Base-by-base conservation (phyloP, 2,888 invertebrate genomes). In the Papilio gigon region DNA sequence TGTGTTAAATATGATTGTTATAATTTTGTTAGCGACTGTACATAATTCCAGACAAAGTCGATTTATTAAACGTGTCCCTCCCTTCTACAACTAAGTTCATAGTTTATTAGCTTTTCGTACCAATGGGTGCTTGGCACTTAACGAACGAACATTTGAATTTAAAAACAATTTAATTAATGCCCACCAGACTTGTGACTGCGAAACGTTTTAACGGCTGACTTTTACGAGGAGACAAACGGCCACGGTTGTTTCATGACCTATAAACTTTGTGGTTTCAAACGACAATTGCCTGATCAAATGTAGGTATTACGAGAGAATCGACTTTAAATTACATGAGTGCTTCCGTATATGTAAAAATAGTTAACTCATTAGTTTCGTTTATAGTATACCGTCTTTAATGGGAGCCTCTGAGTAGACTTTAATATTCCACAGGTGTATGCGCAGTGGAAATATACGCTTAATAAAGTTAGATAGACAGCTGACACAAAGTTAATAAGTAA, bases 61-160 rank as follows among this genome's bases (percentile, higher is more conserved):
- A 56, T 30, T 30, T 56, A n/a, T n/a, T 30, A 56, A 9, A 30
- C 6, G 17, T 6, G 42, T 42, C n/a, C 17, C 5, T 56, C 30
- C n/a, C 17, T 56, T 17, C 53, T 30, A 56, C 11, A 30, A 30
- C 53, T 30, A 12, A 37, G 37, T 37, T 37, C 14, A 8, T 8
- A 53, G 3, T n/a, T 30, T 30, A 30, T 56, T 30, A 30, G 17
- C 59, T 44, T 50, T 56, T 40, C 70, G 75, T 76, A 73, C 76
- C 74, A 71, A 53, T 66, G 66, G 9, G 64, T 47, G 70, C 71
- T 61, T 71, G 75, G 73, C 67, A 71, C 76, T 71, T 66, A 40
- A 61, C 69, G 69, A 69, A 71, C 68, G 64, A 71, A 33, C 71
- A 68, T 59, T 33, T 37, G 33, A 67, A 70, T 63, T 70, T 60